Evolutionary conservation across 2,797 vertebrate species (phyloP).

Genomic region (Sebastes nivosus): DNA sequence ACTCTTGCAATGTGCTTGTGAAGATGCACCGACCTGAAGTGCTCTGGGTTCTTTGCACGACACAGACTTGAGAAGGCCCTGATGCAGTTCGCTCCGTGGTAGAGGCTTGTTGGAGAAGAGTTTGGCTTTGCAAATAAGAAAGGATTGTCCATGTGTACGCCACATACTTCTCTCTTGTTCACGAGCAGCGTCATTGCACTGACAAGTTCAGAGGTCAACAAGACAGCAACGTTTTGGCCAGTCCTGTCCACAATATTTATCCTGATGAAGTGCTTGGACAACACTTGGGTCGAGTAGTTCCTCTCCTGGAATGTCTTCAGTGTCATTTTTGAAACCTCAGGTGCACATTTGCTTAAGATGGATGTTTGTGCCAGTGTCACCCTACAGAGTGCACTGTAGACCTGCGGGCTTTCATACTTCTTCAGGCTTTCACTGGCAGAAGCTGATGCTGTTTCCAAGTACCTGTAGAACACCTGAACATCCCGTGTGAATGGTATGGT

Average conservation of each 20-base stretch:
- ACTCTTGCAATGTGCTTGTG: conserved; percentile 60
- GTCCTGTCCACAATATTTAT: conserved; percentile 31
- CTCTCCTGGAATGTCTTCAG: conserved; percentile 63
- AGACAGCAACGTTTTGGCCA: conserved; percentile 13
- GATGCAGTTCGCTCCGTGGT: conserved; percentile 24
- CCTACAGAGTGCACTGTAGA: conserved; percentile 47
- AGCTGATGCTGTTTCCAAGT: conserved; percentile 42
- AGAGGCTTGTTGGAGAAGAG: conserved; percentile 4
- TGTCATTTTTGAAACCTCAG: conserved; percentile 55
- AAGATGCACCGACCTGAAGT: conserved; percentile 25
- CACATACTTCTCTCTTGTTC: conserved; percentile 45
- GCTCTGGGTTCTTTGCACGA: conserved; percentile 43
- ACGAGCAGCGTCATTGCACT: conserved; percentile 37
- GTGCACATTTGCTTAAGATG: conserved; percentile 50
- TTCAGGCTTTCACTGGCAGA: conserved; percentile 30
- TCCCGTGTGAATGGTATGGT: conserved; percentile 59
- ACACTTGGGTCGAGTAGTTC: neutral
- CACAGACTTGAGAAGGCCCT: conserved; percentile 35
- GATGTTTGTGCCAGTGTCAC: conserved; percentile 59
- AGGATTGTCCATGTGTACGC: conserved; percentile 42
- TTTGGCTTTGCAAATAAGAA: conserved; percentile 67
- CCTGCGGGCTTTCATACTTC: conserved; percentile 1
- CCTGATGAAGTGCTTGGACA: conserved; percentile 64
- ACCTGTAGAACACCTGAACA: conserved; percentile 46
- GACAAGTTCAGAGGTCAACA: conserved; percentile 59